Percentiles rank a stretch among this genome's conserved stretches.
These are phyloP conservation scores for Calyptommatus sinebrachiatus DNA, from an alignment of 2,113 vertebrate genomes.

Conservation along the genomic window DNA sequence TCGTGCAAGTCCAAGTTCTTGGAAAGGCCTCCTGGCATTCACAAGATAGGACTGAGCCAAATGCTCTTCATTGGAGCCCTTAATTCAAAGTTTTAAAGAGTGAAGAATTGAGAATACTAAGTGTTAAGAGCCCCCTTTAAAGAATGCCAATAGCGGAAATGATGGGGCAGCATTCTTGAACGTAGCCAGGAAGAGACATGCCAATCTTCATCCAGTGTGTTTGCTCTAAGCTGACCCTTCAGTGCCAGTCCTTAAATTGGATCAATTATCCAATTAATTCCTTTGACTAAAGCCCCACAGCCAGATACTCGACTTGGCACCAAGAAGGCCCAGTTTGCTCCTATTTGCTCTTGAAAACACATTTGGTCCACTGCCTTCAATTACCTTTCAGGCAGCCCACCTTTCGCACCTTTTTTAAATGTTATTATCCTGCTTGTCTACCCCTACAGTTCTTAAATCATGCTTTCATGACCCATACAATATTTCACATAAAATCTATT, in stretches of 20 bases:
- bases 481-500: conserved; percentile 32
- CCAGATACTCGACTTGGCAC: background rate
- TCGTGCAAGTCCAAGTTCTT: no score
- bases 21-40: no score
- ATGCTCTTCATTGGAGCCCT: no score
- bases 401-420: background rate
- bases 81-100: no score
- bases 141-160: background rate
- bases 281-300: background rate
- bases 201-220: background rate
- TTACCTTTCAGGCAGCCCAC: conserved; percentile 15
- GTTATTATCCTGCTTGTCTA: conserved; percentile 9
- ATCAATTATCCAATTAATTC: conserved; percentile 2
- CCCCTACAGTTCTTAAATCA: conserved; percentile 32
- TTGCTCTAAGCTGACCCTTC: background rate
- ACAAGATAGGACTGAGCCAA: no score
- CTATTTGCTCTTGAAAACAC: background rate
- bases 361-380: conserved; percentile 1
- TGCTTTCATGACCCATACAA: conserved; percentile 20
- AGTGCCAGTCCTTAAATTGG: background rate
- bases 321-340: fast-evolving
- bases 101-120: no score
- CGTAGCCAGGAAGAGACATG: background rate
- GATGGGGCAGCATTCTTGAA: background rate
- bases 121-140: no score